phyloP scores from a whole-genome alignment of 35 echinoderm and acorn worm species.

The Stichopus chloronotus region DNA sequence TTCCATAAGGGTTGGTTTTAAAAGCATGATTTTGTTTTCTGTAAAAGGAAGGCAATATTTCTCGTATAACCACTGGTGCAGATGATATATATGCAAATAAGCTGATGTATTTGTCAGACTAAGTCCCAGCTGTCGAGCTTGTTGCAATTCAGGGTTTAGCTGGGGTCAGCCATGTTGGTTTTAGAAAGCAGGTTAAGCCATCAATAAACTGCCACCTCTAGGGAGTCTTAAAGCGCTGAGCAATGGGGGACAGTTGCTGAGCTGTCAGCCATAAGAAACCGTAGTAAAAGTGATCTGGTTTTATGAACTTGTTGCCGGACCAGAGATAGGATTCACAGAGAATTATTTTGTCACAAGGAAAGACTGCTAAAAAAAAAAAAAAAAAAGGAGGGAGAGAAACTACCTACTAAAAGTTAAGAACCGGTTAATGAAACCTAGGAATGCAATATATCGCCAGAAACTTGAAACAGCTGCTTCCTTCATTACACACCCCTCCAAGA shows the following conservation, averaged over 20 bases:
- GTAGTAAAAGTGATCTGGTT: neutral
- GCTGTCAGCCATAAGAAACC: neutral
- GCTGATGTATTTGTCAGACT: neutral
- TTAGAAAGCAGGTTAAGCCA: neutral
- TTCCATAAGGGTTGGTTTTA: neutral
- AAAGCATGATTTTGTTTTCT: neutral
- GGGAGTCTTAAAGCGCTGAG: conserved; percentile 23
- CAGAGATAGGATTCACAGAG: conserved; percentile 3
- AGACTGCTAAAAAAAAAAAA: neutral
- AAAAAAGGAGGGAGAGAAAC: neutral
- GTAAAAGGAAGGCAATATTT: neutral
- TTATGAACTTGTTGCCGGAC: conserved; percentile 23
- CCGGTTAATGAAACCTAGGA: neutral
- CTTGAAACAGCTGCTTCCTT: neutral
- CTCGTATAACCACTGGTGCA: neutral
- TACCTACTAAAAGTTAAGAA: neutral
- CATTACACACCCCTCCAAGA: too few relatives aligned
- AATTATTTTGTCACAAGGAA: neutral
- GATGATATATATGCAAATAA: conserved; percentile 20
- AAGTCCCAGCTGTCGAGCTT: neutral
- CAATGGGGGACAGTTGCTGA: conserved; percentile 15
- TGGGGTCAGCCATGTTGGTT: conserved; percentile 16
- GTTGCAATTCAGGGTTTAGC: conserved; percentile 3
- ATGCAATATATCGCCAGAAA: neutral
- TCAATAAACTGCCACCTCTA: neutral